These are phyloP conservation scores for Dendrolimus houi DNA, from an alignment of 2,888 invertebrate species.

Conservation along the genomic window DNA sequence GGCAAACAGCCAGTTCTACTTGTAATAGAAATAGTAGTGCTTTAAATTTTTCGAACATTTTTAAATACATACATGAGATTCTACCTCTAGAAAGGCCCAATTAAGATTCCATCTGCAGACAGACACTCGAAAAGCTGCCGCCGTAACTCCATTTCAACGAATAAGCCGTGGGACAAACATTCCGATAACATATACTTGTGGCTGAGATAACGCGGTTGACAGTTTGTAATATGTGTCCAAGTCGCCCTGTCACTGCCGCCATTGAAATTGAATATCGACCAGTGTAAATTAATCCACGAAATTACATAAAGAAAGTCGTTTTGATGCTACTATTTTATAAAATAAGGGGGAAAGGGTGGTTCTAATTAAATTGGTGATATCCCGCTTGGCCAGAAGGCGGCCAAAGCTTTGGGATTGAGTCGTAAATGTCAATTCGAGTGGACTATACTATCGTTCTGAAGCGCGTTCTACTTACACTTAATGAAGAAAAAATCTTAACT, in stretches of 20 bases:
- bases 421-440: conserved; percentile 71
- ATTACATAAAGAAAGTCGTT: conserved; percentile 20
- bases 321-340: conserved; percentile 12
- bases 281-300: conserved; percentile 35
- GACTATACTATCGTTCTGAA: conserved; percentile 53
- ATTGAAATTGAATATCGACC: conserved; percentile 46
- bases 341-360: conserved; percentile 27
- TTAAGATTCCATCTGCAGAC: neutral
- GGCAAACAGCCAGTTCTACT: too few relatives aligned
- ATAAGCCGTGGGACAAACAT: conserved; percentile 49
- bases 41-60: neutral
- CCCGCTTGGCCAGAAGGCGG: conserved; percentile 48
- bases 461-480: conserved; percentile 56
- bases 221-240: conserved; percentile 56
- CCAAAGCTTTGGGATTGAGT: conserved; percentile 68
- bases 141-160: conserved; percentile 12
- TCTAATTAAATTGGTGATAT: conserved; percentile 52
- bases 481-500: conserved; percentile 39
- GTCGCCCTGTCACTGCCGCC: conserved; percentile 53
- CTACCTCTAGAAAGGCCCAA: neutral
- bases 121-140: conserved; percentile 6
- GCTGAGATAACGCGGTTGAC: conserved; percentile 56
- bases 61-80: neutral
- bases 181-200: conserved; percentile 45
- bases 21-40: too few relatives aligned